phyloP scores from a whole-genome alignment of 2,888 invertebrate species.

The Pristionchus maxplancki region DNA sequence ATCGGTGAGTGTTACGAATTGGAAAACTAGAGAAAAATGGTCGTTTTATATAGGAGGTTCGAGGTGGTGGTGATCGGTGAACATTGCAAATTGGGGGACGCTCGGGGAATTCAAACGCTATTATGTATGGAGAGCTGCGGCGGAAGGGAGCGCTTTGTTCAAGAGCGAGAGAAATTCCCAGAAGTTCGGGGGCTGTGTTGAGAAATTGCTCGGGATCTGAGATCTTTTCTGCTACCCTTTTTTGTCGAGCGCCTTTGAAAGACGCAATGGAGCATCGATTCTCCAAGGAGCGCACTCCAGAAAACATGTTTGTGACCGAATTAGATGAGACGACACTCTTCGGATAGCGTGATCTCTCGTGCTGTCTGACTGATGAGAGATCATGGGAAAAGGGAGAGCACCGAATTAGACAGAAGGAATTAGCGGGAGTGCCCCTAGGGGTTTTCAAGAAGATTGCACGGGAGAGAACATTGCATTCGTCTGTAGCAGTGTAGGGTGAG shows the following conservation, averaged over 20 bases:
- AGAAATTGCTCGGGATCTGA: background rate
- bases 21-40: background rate
- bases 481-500: background rate
- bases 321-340: background rate
- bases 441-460: background rate
- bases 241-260: background rate
- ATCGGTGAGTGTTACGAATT: constrained; percentile 24
- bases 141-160: background rate
- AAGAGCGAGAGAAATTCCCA: background rate
- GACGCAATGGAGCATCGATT: background rate
- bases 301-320: constrained; percentile 36
- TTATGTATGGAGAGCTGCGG: background rate
- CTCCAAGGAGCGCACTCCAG: background rate
- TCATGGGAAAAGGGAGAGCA: background rate
- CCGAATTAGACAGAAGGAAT: background rate
- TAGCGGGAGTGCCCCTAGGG: background rate
- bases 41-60: background rate
- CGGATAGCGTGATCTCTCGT: background rate
- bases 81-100: background rate
- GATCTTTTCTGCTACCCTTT: background rate
- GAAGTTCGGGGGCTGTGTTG: background rate
- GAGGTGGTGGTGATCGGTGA: background rate
- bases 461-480: background rate
- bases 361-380: background rate
- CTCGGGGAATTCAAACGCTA: background rate